These are phyloP conservation scores for Mesaphorura yosii DNA, from an alignment of 1,140 invertebrate species.

Conservation along the genomic window DNA sequence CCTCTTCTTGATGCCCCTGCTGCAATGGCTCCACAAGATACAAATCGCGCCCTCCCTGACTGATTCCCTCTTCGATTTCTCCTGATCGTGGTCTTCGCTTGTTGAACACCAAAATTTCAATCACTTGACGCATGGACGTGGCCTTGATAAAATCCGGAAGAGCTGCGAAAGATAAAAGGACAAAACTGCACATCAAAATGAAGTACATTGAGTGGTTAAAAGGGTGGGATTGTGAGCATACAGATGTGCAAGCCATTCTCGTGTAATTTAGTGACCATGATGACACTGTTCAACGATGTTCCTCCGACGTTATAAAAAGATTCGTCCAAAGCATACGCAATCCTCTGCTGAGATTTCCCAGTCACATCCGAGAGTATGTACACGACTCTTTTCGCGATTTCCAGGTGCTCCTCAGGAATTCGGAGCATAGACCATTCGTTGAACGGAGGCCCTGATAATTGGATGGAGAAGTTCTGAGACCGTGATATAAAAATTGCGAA, in stretches of 20 bases:
- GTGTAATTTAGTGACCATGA: conserved; percentile 54
- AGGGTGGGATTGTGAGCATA: no score
- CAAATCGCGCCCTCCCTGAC: no score
- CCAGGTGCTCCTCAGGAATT: conserved; percentile 45
- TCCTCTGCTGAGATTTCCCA: conserved; percentile 15
- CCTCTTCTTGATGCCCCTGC: conserved; percentile 49
- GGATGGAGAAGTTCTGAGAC: no score
- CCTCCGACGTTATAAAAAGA: conserved; percentile 77
- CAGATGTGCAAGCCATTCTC: conserved; percentile 7
- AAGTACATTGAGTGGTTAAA: no score
- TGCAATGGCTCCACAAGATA: conserved; percentile 49
- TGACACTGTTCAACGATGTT: conserved; percentile 73
- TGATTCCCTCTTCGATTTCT: not conserved
- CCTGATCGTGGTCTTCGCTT: not conserved
- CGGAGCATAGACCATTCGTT: conserved; percentile 18
- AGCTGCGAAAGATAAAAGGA: no score
- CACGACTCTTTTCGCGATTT: conserved; percentile 49
- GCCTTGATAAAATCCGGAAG: conserved; percentile 69
- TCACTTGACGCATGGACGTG: conserved; percentile 52
- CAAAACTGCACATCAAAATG: no score
- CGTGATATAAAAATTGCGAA: no score
- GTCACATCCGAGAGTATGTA: conserved; percentile 25
- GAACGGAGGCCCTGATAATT: conserved; percentile 1
- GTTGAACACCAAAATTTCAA: no score
- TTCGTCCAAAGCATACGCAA: conserved; percentile 37